Evolutionary conservation across 2,888 invertebrate genomes (phyloP), one percentile per base, ranked within the genome.

Genomic region (Lasius platythorax): DNA sequence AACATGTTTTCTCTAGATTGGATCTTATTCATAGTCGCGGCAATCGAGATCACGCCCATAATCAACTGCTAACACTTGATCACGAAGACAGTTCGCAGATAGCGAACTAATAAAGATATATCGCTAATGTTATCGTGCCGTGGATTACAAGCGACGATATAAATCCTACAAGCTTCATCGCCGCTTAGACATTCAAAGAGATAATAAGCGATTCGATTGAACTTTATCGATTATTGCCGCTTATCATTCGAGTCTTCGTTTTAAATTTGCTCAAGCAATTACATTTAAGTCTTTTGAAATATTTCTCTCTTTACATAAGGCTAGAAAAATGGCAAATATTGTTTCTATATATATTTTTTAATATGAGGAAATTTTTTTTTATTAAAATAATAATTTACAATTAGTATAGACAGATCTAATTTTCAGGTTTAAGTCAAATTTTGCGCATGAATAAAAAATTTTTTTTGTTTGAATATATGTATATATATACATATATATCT

Each of bases 41-140:
- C 70, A 73, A 23, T 58, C 46, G 56, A 61, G 79, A 73, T 75
- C 56, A 61, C 58, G 79, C 75, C 58, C 43, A 37, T 81, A 81
- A 81, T 79, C 79, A 74, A 79, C 46, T 74, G 46, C 33, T 18
- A 74, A 74, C 61, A 61, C 79, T 81, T 46, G 79, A 81, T 81
- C 79, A 81, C 75, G 61, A 74, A 75, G 75, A 81, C 79, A 81
- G 79, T 81, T 74, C n/a, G 61, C 28, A 81, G 79, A 81, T 81
- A 81, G 79, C 79, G 30, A 33, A 46, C 61, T 81, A 81, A 81
- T 81, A 81, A 81, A 81, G 79, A 81, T n/a, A 37, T 75, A 81
- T 81, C 46, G 75, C 79, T 81, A 75, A 61, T 75, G 75, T 81
- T 61, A 81, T 81, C 79, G 37, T 33, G 46, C 46, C 61, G 28